Base-by-base conservation (phyloP, 2,888 invertebrate genomes). In the Chromoteleia sp. region DNA sequence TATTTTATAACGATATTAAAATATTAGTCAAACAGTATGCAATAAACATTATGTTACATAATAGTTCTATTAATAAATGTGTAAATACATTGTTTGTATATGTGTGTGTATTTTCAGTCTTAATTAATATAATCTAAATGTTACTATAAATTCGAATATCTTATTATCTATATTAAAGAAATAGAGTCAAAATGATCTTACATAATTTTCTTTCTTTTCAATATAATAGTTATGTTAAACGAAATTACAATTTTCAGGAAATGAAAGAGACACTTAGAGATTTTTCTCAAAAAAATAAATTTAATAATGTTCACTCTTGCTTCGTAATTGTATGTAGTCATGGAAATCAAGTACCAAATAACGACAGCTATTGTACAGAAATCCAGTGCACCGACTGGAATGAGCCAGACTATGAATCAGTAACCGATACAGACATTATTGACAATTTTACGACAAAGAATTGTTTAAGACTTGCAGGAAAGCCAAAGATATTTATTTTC, bases 401-500 rank as follows among this genome's bases (percentile, higher is more conserved):
- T 21, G 54, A 29, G 0, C 48, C 30, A 5, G 6, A 50, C 17
- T 80, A 84, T 25, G 82, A 84, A 67, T 83, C 71, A 67, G 84
- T 91, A 30, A 80, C 85, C 0, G 88, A 88, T 29, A 65, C 54
- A 14, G 88, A 90, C 29, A 84, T 91, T n/a, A 78, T 87, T 0
- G 78, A 88, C 6, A 91, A 89, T 48, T 94, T 94, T 84, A 92
- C 92, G 14, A 84, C 88, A 0, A 89, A 92, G 73, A 89, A 87
- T 1, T 93, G 93, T 82, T 90, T 91, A 14, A 77, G 89, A 45
- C 89, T 94, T 5, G 90, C 90, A 5, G 93, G 92, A n/a, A 94
- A 94, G 84, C 94, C 94, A 39, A 94, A 94, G 86, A 82, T 94
- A 36, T 94, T 94, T 85, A 92, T 94, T 80, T 93, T 94, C 77